Percentiles rank a stretch among this genome's conserved stretches.
Conservation (phyloP, 2,113 vertebrate genomes). For the Datnioides undecimradiatus region DNA sequence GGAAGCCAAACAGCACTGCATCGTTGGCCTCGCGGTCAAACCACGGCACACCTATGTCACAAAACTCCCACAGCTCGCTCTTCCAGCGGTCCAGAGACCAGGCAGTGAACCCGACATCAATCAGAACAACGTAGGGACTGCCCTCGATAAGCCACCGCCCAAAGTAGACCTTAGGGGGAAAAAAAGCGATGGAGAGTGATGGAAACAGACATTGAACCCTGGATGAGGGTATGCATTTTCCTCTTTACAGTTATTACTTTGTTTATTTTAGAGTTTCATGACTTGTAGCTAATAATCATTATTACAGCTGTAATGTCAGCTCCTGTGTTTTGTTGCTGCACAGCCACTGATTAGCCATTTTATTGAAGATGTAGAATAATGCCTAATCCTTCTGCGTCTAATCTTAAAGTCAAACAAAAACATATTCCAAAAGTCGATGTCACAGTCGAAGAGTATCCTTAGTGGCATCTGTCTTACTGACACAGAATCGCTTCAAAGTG, state of each 20-base stretch:
- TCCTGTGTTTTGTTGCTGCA: neutral
- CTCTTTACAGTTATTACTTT: neutral
- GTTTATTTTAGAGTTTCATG: neutral
- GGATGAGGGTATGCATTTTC: no score
- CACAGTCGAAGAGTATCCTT: neutral
- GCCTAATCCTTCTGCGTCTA: neutral
- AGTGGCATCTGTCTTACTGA: neutral
- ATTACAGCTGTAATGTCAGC: neutral
- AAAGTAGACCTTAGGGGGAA: slow-evolving; percentile 89
- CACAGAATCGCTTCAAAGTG: neutral
- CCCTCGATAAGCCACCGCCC: slow-evolving; percentile 95
- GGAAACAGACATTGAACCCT: no score
- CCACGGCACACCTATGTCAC: slow-evolving; percentile 91
- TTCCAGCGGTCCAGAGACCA: slow-evolving; percentile 96
- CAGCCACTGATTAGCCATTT: neutral
- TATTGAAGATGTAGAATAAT: neutral
- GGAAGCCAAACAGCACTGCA: slow-evolving; percentile 92
- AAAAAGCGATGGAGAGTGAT: no score
- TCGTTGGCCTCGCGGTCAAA: slow-evolving; percentile 95
- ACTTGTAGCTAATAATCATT: neutral
- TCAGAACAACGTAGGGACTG: slow-evolving; percentile 90
- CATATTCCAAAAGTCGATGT: slow-evolving; percentile 2
- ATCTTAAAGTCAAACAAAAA: neutral
- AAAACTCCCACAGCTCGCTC: slow-evolving; percentile 91
- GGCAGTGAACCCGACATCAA: slow-evolving; percentile 90